Conservation (phyloP, 2,888 invertebrate genomes). For the Alsophila aescularia region DNA sequence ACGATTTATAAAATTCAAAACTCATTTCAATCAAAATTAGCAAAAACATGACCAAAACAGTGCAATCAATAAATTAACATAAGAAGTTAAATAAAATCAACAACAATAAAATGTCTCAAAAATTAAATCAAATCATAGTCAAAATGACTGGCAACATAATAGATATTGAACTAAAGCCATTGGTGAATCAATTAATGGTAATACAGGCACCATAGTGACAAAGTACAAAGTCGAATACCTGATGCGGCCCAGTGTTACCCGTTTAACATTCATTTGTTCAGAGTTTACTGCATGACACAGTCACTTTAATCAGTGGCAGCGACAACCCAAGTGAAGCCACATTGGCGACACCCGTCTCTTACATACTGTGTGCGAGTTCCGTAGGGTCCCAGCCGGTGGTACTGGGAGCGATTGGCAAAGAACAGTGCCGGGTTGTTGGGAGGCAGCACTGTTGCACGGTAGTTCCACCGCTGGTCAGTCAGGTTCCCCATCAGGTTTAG, state of each 20-base stretch:
- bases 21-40: conserved; percentile 43
- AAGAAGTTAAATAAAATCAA: conserved; percentile 38
- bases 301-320: conserved; percentile 76
- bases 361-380: conserved; percentile 84
- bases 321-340: conserved; percentile 80
- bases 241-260: conserved; percentile 75
- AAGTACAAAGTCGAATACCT: conserved; percentile 61
- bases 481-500: conserved; percentile 85
- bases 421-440: conserved; percentile 83
- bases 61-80: conserved; percentile 42
- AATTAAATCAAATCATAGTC: conserved; percentile 25
- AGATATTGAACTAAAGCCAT: conserved; percentile 58
- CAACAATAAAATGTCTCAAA: conserved; percentile 36
- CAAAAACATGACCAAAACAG: conserved; percentile 42
- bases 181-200: conserved; percentile 49
- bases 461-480: conserved; percentile 81
- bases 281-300: conserved; percentile 56
- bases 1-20: conserved; percentile 23
- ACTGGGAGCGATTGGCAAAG: conserved; percentile 86
- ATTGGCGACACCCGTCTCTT: conserved; percentile 79
- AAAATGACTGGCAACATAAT: conserved; percentile 38
- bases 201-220: conserved; percentile 59
- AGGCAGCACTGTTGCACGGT: conserved; percentile 82
- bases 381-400: conserved; percentile 83
- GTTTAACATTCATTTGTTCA: conserved; percentile 67